Evolutionary conservation across 35 echinoderm and acorn worm genomes (phyloP).

Genomic region (Apostichopus japonicus): DNA sequence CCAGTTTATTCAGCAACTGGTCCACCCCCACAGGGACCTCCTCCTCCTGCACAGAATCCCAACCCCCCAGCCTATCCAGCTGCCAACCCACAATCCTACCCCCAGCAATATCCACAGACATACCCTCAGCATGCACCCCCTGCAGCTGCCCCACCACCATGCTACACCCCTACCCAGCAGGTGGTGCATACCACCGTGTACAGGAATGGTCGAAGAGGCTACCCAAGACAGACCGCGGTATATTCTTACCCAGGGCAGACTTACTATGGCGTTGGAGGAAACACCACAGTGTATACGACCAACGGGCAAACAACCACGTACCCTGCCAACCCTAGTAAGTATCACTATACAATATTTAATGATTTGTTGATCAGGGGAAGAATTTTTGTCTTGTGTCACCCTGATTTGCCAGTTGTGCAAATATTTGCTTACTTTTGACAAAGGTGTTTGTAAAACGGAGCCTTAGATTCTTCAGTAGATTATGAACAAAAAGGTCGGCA

Average conservation of each 20-base stretch:
- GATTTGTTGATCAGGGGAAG: too few species aligned
- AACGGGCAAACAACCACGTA: slow-evolving; percentile 18
- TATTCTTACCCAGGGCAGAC: slow-evolving; percentile 67
- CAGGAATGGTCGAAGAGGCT: slow-evolving; percentile 19
- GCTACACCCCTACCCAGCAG: background rate
- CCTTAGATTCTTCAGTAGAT: too few species aligned
- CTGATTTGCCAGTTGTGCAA: too few species aligned
- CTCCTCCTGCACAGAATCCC: background rate
- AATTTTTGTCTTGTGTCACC: too few species aligned
- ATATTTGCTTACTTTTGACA: too few species aligned
- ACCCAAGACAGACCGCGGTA: slow-evolving; percentile 41
- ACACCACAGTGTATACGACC: slow-evolving; percentile 47
- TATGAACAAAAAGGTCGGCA: too few species aligned
- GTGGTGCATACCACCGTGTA: slow-evolving; percentile 53
- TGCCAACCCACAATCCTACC: background rate
- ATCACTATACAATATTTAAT: background rate
- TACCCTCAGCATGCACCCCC: slow-evolving; percentile 23
- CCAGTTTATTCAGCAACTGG: background rate
- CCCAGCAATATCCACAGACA: slow-evolving; percentile 19
- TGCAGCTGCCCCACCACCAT: slow-evolving; percentile 49
- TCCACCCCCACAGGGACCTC: background rate
- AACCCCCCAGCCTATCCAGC: background rate
- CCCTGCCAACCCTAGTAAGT: background rate
- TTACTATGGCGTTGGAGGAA: background rate
- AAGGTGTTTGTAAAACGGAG: too few species aligned